Evolutionary conservation across 2,113 vertebrate genomes (phyloP), one percentile per base, ranked within the genome.

Genomic region (Struthidea cinerea): DNA sequence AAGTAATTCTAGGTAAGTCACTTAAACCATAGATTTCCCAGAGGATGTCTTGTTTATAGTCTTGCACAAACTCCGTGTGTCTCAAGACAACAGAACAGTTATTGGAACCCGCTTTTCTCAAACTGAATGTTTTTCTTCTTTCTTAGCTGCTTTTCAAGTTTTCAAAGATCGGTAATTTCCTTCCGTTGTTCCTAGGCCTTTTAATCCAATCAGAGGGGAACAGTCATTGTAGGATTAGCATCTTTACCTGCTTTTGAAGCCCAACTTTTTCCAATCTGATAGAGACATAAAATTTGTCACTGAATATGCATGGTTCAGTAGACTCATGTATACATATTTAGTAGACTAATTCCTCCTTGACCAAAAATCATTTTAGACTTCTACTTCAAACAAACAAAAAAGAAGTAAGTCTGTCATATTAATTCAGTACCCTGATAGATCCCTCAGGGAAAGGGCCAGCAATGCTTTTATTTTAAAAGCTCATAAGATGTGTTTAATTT

Each of bases 401-500:
- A 91, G 46, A 63, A 82, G 14, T 13, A 85, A 69, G 91, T 91
- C 84, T 92, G 93, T 92, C 94, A 93, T 84, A 76, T 95, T 93
- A 95, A 98, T 98, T 98, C 92, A 93, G 89, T 85, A 79, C 91
- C 95, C 83, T 87, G 94, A 97, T 93, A 23, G 6, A 86, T 92
- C 91, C 94, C 81, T 49, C 81, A 76, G 86, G 90, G 91, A 93
- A 96, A 96, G 87, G 95, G 94, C 90, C 92, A 97, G 80, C 92
- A 94, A 88, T 82, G 86, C 96, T 98, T 98, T 98, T 98, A 92
- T 87, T 92, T 96, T 94, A 96, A 96, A 91, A 96, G 94, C 79
- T 94, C 95, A 91, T 93, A 87, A 96, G 96, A 97, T 97, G 98
- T 95, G 96, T 98, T 98, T 98, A 97, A 98, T 98, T 98, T 96